Percentiles rank a stretch among this genome's conserved stretches.
phyloP scores from a whole-genome alignment of 2,113 vertebrate genomes.

The Chaenogobius annularis region DNA sequence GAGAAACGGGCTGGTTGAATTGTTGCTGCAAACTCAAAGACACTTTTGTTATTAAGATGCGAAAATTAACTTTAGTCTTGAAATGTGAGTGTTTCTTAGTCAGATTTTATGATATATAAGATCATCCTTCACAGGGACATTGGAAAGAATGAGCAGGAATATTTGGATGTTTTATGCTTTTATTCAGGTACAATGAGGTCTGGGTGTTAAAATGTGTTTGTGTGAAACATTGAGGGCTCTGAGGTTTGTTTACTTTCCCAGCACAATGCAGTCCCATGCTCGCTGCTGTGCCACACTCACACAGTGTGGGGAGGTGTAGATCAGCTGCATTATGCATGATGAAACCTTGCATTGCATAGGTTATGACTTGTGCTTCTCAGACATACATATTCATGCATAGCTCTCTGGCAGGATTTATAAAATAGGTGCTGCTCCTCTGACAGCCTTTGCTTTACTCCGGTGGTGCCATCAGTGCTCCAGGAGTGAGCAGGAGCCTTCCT shows the following conservation, averaged over 20 bases:
- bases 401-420: conserved; percentile 71
- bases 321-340: conserved; percentile 78
- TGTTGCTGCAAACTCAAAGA: conserved; percentile 27
- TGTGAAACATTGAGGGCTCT: conserved; percentile 42
- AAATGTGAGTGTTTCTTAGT: background rate
- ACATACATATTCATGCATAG: conserved; percentile 75
- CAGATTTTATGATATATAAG: background rate
- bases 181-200: conserved; percentile 25
- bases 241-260: conserved; percentile 65
- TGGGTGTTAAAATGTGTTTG: conserved; percentile 31
- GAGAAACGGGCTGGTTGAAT: conserved; percentile 15
- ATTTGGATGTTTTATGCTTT: conserved; percentile 23
- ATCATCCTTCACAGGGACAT: background rate
- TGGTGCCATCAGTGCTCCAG: conserved; percentile 42
- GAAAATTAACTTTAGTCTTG: background rate
- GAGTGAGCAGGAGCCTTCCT: conserved; percentile 37
- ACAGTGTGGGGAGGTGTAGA: conserved; percentile 64
- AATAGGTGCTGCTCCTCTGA: conserved; percentile 67
- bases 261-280: conserved; percentile 53
- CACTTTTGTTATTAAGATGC: background rate
- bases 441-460: conserved; percentile 53
- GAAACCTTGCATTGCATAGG: conserved; percentile 78
- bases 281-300: conserved; percentile 17
- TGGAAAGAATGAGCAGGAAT: background rate
- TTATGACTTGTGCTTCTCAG: conserved; percentile 71